These are phyloP conservation scores for Neosilurus hyrtlii DNA, from an alignment of 2,797 vertebrate species.

Conservation along the genomic window DNA sequence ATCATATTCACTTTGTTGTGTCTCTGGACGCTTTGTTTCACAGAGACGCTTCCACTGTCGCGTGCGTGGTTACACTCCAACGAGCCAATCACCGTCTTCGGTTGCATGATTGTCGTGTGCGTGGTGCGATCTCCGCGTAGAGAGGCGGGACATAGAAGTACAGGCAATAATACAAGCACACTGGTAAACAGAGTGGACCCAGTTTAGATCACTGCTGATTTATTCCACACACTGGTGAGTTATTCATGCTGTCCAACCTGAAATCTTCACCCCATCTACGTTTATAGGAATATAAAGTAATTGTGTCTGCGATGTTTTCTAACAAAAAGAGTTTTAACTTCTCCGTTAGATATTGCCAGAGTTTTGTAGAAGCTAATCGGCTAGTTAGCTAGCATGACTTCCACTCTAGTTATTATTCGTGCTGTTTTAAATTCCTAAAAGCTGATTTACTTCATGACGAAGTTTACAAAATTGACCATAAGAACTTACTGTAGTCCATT, in stretches of 20 bases:
- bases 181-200: neutral
- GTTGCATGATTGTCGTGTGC: constrained; percentile 20
- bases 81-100: constrained; percentile 35
- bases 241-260: neutral
- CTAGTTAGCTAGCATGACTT: constrained; percentile 6
- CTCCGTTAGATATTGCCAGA: neutral
- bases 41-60: constrained; percentile 20
- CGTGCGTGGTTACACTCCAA: constrained; percentile 34
- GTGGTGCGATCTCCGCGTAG: neutral
- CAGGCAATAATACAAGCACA: neutral
- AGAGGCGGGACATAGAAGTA: constrained; percentile 16
- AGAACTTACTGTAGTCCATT: neutral
- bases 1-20: neutral
- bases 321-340: neutral
- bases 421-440: no score
- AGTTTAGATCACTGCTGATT: neutral
- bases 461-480: neutral
- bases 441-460: neutral
- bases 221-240: constrained; percentile 10
- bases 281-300: neutral
- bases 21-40: constrained; percentile 8
- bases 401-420: no score
- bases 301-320: neutral
- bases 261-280: neutral
- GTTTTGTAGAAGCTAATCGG: neutral